Percentiles rank a stretch among this genome's conserved stretches.
These are phyloP conservation scores for Aepyceros melampus DNA, from an alignment of 2,113 vertebrate genomes.

Conservation along the genomic window DNA sequence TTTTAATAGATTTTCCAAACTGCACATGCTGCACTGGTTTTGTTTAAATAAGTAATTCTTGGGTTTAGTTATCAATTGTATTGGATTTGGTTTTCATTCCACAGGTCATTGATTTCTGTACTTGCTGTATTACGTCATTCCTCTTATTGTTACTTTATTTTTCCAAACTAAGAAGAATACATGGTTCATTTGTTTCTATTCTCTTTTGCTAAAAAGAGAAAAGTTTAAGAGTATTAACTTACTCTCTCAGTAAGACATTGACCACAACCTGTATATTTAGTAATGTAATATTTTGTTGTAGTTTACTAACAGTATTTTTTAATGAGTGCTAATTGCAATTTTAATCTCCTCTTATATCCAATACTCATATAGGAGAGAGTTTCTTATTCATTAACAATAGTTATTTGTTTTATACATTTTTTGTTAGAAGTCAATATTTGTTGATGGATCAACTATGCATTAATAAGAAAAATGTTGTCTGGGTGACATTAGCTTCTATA, in stretches of 20 bases:
- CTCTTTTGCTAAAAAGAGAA: not conserved
- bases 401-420: not conserved
- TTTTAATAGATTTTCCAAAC: not conserved
- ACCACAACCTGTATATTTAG: not conserved
- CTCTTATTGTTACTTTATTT: not conserved
- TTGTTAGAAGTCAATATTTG: not conserved
- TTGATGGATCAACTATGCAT: not conserved
- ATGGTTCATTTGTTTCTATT: not conserved
- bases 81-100: not conserved
- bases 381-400: not conserved
- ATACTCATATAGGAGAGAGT: not conserved
- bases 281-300: not conserved
- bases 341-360: not conserved
- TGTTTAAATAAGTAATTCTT: not conserved
- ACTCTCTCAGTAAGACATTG: not conserved
- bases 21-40: not conserved
- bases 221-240: not conserved
- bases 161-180: not conserved
- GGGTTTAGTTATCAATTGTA: not conserved
- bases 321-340: not conserved
- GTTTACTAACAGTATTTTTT: not conserved
- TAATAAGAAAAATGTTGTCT: not conserved
- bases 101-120: not conserved
- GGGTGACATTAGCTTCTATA: not conserved
- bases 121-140: not conserved